Evolutionary conservation across 2,888 invertebrate species (phyloP).

Genomic region (Digitonthophagus gazella): DNA sequence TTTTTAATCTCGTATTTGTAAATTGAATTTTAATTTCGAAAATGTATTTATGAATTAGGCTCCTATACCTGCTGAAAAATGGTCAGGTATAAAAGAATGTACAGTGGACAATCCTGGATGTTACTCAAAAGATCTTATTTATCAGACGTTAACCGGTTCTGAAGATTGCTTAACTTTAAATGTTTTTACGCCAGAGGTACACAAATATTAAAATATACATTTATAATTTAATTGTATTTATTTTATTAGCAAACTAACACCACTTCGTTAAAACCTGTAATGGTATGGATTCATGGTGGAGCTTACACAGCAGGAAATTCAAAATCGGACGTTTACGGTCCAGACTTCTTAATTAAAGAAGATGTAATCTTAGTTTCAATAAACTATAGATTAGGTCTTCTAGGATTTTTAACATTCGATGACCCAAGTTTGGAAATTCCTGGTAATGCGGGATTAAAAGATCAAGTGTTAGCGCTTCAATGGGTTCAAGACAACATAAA

Average conservation of each 20-base stretch:
- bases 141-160: conserved; percentile 49
- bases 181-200: conserved; percentile 44
- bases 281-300: conserved; percentile 53
- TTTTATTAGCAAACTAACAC: background rate
- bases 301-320: conserved; percentile 46
- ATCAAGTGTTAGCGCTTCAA: conserved; percentile 54
- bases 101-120: conserved; percentile 43
- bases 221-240: background rate
- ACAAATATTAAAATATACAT: background rate
- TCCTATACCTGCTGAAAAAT: conserved; percentile 45
- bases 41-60: conserved; percentile 37
- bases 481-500: conserved; percentile 56
- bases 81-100: conserved; percentile 45
- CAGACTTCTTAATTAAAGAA: conserved; percentile 46
- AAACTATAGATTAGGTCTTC: conserved; percentile 47
- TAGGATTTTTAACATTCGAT: conserved; percentile 53
- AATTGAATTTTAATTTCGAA: background rate
- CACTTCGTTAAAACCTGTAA: conserved; percentile 42
- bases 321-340: conserved; percentile 42
- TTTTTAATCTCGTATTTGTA: background rate
- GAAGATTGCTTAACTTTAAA: conserved; percentile 53
- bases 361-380: conserved; percentile 46
- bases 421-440: conserved; percentile 53
- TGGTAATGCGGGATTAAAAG: conserved; percentile 57
- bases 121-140: conserved; percentile 45